A percentile compares a stretch with the other conserved stretches of the same genome.
phyloP scores from a whole-genome alignment of 1,140 invertebrate genomes.

The Sinonovacula constricta region DNA sequence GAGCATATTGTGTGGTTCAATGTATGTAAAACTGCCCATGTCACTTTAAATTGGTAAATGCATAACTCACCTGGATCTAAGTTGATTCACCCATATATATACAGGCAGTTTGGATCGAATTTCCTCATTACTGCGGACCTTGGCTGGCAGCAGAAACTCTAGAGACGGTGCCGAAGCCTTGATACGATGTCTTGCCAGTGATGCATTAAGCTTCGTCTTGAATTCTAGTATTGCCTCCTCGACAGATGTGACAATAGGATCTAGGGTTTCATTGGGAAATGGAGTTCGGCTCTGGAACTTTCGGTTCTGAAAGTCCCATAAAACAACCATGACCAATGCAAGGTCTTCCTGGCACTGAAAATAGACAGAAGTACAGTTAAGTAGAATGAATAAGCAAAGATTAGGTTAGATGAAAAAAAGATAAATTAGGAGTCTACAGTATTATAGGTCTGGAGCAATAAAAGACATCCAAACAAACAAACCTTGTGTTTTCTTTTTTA shows the following conservation, averaged over 20 bases:
- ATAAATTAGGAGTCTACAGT: too few species aligned
- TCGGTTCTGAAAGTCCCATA: slow-evolving; percentile 69
- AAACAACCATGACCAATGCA: slow-evolving; percentile 63
- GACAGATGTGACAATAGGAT: slow-evolving; percentile 48
- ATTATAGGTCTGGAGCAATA: too few species aligned
- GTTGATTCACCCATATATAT: slow-evolving; percentile 70
- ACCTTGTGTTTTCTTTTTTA: too few species aligned
- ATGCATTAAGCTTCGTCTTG: slow-evolving; percentile 67
- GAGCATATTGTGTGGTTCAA: too few species aligned
- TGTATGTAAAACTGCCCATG: too few species aligned
- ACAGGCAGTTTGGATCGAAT: slow-evolving; percentile 60
- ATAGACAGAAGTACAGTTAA: too few species aligned
- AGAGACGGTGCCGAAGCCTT: slow-evolving; percentile 63
- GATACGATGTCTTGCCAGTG: slow-evolving; percentile 67
- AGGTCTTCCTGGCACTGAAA: slow-evolving; percentile 64
- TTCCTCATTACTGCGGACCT: slow-evolving; percentile 57
- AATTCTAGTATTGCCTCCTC: slow-evolving; percentile 60
- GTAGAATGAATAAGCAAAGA: too few species aligned
- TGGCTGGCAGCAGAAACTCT: slow-evolving; percentile 68
- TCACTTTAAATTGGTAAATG: too few species aligned
- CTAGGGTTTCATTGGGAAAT: slow-evolving; percentile 50
- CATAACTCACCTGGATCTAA: slow-evolving; percentile 65
- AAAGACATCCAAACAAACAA: too few species aligned
- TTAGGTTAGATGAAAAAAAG: too few species aligned
- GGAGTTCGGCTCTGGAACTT: slow-evolving; percentile 67